phyloP scores from a whole-genome alignment of 1,140 invertebrate genomes.

The Calephelis nemesis region DNA sequence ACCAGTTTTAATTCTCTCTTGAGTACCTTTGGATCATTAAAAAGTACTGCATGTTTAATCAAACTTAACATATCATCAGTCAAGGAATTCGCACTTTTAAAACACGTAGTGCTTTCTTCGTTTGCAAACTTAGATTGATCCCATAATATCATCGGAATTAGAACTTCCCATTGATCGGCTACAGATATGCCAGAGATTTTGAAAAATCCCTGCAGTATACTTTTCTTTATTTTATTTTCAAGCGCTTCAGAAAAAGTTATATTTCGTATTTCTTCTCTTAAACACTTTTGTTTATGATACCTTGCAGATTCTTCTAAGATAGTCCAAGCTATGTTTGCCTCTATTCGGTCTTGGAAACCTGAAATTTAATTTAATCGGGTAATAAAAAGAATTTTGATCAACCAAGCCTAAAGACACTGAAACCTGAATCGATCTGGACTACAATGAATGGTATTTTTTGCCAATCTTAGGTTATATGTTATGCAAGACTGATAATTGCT shows the following conservation, averaged over 20 bases:
- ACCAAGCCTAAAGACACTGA: too few species aligned
- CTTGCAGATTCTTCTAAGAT: conserved; percentile 43
- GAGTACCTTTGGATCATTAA: conserved; percentile 44
- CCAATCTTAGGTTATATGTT: too few species aligned
- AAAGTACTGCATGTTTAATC: conserved; percentile 53
- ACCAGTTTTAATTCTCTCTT: conserved; percentile 49
- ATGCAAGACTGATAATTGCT: too few species aligned
- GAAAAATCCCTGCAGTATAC: conserved; percentile 55
- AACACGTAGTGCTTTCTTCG: conserved; percentile 59
- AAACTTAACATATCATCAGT: conserved; percentile 56
- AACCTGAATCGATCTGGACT: too few species aligned
- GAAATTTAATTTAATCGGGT: conserved; percentile 13
- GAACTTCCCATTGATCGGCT: conserved; percentile 59
- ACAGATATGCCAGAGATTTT: conserved; percentile 49
- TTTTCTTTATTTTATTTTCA: conserved; percentile 56
- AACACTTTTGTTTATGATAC: conserved; percentile 42
- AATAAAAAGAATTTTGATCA: not conserved
- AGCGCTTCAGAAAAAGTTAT: conserved; percentile 51
- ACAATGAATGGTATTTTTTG: too few species aligned
- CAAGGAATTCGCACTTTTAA: conserved; percentile 49
- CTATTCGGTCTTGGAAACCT: conserved; percentile 63
- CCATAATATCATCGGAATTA: conserved; percentile 59
- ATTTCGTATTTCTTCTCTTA: conserved; percentile 35
- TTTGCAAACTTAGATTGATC: conserved; percentile 63
- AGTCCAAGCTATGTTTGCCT: conserved; percentile 62